These are phyloP conservation scores for Watsonalla cultraria DNA, from an alignment of 2,888 invertebrate species.

Conservation along the genomic window DNA sequence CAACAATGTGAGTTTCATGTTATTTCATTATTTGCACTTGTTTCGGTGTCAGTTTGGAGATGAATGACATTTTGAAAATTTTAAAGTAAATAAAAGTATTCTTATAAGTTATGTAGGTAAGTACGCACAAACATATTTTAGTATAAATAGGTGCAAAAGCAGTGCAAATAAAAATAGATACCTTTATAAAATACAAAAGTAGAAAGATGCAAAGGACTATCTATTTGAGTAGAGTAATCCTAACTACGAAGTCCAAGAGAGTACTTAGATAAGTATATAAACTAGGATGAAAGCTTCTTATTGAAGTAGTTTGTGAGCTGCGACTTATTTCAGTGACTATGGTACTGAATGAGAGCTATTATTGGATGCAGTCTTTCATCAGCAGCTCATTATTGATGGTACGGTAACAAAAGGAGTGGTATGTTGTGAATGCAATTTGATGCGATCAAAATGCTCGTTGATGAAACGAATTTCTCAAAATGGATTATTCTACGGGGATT, in stretches of 20 bases:
- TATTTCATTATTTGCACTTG: too few species aligned
- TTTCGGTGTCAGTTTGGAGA: too few species aligned
- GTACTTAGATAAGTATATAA: constrained; percentile 15
- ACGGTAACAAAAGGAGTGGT: constrained; percentile 39
- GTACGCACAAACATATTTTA: background rate
- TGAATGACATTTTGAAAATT: too few species aligned
- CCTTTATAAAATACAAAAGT: constrained; percentile 18
- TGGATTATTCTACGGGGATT: constrained; percentile 63
- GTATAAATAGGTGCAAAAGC: constrained; percentile 58
- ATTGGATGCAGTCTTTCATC: constrained; percentile 54
- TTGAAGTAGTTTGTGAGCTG: constrained; percentile 15
- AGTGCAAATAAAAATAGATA: constrained; percentile 50
- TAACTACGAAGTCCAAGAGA: constrained; percentile 23
- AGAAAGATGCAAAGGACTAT: constrained; percentile 26
- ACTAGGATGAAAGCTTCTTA: constrained; percentile 29
- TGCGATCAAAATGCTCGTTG: constrained; percentile 43
- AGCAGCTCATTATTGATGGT: constrained; percentile 41
- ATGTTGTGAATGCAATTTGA: constrained; percentile 43
- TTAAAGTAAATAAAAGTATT: background rate
- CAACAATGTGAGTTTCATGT: too few species aligned
- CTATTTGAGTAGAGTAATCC: constrained; percentile 19
- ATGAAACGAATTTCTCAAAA: constrained; percentile 55
- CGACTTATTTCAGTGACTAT: constrained; percentile 19
- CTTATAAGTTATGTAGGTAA: background rate
- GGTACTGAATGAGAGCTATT: constrained; percentile 31